Conservation (phyloP, 1,140 invertebrate genomes). For the Drosophila mayri region DNA sequence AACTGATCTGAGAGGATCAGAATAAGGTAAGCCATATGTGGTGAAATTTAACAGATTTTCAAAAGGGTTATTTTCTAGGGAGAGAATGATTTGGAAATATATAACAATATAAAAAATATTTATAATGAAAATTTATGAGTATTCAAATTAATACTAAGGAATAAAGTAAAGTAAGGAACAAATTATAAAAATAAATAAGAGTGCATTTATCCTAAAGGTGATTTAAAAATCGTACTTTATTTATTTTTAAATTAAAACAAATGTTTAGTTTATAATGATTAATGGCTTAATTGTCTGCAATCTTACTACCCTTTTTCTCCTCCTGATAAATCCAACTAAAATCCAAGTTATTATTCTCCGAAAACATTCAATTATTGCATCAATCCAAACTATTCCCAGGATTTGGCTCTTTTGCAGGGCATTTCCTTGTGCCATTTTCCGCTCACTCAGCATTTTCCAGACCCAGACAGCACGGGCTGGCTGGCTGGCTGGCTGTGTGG, state of each 20-base stretch:
- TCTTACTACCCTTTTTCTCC: neutral
- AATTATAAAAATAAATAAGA: too few relatives aligned
- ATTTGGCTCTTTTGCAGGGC: conserved; percentile 10
- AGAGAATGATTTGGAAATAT: too few relatives aligned
- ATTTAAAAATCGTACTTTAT: too few relatives aligned
- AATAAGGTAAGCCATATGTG: neutral
- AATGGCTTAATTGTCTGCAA: neutral
- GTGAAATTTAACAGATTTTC: conserved; percentile 12
- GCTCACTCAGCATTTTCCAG: conserved; percentile 44
- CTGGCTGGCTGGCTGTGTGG: neutral
- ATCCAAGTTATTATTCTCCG: neutral
- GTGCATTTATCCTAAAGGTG: too few relatives aligned
- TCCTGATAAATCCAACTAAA: neutral
- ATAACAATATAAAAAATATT: neutral
- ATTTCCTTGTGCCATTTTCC: conserved; percentile 34
- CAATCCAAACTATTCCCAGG: conserved; percentile 7
- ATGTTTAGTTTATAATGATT: neutral
- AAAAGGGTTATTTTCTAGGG: neutral
- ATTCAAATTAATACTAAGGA: too few relatives aligned
- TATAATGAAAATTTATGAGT: too few relatives aligned
- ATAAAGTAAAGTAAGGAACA: too few relatives aligned
- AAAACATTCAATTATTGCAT: conserved; percentile 1
- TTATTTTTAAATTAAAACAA: too few relatives aligned
- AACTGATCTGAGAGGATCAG: conserved; percentile 4
- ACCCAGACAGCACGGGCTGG: conserved; percentile 45